A percentile compares a stretch with the other conserved stretches of the same genome.
Evolutionary conservation across 2,888 invertebrate species (phyloP).

Genomic region (Rhagonycha fulva): DNA sequence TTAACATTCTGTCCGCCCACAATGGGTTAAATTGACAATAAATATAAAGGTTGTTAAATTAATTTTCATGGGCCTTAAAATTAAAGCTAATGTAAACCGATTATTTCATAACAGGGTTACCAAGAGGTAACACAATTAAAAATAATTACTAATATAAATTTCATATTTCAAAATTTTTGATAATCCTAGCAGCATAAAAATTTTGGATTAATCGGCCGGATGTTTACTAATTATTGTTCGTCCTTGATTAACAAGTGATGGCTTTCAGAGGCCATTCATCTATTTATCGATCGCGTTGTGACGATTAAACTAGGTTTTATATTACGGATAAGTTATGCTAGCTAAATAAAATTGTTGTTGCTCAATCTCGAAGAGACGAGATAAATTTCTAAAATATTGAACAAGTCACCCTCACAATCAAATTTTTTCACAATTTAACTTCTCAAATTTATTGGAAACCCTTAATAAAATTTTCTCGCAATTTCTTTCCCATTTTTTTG

Average conservation of each 20-base stretch:
- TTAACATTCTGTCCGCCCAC: background rate
- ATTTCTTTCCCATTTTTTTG: background rate
- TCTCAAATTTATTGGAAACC: background rate
- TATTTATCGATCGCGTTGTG: background rate
- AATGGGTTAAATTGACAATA: background rate
- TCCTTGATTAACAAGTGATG: background rate
- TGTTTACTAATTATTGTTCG: background rate
- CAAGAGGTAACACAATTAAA: background rate
- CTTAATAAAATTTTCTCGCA: background rate
- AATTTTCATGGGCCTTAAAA: background rate
- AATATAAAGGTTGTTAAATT: background rate
- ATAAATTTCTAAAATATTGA: background rate
- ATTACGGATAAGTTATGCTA: background rate
- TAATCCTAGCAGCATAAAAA: background rate
- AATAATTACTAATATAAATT: background rate
- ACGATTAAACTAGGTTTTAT: background rate
- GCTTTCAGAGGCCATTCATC: background rate
- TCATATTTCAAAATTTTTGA: background rate
- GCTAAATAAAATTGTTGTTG: background rate
- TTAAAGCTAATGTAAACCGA: background rate
- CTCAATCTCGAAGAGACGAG: background rate
- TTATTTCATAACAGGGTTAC: background rate
- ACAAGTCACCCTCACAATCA: background rate
- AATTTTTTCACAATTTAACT: background rate
- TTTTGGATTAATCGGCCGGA: background rate